These are phyloP conservation scores for Aphrocallistes beatrix DNA, from an alignment of 37 sponge, comb jelly and placozoan species.

Conservation along the genomic window DNA sequence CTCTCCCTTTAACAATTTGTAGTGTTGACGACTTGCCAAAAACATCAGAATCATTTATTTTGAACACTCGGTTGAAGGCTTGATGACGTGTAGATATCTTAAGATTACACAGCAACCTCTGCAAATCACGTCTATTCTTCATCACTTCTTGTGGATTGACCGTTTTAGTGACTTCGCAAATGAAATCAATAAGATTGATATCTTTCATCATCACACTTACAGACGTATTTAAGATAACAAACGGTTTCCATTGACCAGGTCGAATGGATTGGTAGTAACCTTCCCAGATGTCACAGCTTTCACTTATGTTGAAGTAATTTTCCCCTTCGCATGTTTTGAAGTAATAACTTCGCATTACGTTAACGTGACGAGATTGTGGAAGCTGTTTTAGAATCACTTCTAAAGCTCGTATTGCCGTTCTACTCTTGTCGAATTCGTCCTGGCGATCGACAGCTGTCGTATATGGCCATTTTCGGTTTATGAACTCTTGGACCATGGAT, in stretches of 20 bases:
- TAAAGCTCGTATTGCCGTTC: constrained; percentile 28
- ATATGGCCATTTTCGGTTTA: background rate
- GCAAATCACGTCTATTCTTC: background rate
- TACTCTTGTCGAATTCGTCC: background rate
- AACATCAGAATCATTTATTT: background rate
- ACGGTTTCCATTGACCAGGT: constrained; percentile 24
- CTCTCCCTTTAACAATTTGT: background rate
- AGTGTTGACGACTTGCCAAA: background rate
- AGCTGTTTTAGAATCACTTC: constrained; percentile 34
- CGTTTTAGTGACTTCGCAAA: background rate
- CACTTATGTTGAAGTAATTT: constrained; percentile 14
- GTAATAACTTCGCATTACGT: constrained; percentile 30
- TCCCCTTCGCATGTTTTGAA: background rate
- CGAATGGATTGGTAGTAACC: constrained; percentile 39
- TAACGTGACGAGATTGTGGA: background rate
- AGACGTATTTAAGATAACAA: background rate
- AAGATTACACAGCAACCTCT: background rate
- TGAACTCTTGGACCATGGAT: background rate
- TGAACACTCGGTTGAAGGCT: background rate
- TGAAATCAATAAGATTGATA: background rate
- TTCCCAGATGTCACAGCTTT: constrained; percentile 48
- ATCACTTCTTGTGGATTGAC: background rate
- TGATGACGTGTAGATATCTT: background rate
- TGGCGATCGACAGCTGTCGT: background rate
- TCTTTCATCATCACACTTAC: background rate